Conservation (phyloP, 2,888 invertebrate species). For the Ophion costatus region DNA sequence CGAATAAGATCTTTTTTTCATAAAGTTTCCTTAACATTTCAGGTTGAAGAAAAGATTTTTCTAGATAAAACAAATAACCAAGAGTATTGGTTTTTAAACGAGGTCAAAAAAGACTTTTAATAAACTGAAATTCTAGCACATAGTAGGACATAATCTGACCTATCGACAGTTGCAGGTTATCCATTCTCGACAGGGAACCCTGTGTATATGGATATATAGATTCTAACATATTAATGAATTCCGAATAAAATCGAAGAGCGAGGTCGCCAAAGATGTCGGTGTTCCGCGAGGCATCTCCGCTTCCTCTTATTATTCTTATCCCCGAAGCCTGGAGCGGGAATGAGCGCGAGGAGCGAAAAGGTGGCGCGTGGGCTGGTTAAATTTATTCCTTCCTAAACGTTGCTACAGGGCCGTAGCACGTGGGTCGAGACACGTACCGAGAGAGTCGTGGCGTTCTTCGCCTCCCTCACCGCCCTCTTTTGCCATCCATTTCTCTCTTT, state of each 20-base stretch:
- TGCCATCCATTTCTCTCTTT: constrained; percentile 8
- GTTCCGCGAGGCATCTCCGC: constrained; percentile 33
- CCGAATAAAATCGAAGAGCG: not conserved
- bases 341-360: constrained; percentile 34
- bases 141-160: no score
- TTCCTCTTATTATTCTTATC: constrained; percentile 25
- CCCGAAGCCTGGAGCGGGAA: constrained; percentile 12
- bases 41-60: no score
- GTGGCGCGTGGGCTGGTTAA: constrained; percentile 72
- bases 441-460: constrained; percentile 25
- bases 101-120: no score
- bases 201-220: no score
- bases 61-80: no score
- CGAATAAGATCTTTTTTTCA: no score
- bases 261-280: constrained; percentile 27
- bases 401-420: constrained; percentile 69
- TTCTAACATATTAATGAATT: not conserved
- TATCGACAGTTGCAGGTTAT: no score
- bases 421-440: constrained; percentile 69
- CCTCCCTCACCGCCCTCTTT: not conserved
- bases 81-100: no score
- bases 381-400: constrained; percentile 78
- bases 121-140: no score
- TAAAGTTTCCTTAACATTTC: no score
- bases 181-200: no score